Evolutionary conservation across 2,113 vertebrate species (phyloP).

Genomic region (Pyxicephalus adspersus): DNA sequence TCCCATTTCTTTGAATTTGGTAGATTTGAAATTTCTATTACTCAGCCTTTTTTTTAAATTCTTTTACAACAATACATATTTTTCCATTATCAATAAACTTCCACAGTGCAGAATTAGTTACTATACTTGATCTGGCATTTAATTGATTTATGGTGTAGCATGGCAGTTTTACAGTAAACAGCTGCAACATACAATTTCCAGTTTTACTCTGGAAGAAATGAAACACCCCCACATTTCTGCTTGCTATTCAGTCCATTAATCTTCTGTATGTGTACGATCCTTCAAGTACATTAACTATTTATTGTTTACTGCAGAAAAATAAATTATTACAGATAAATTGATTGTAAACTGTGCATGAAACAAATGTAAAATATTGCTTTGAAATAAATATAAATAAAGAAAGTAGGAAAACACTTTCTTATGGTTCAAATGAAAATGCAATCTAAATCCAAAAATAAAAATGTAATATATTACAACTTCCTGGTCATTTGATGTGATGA

Average conservation of each 20-base stretch:
- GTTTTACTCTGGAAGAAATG: constrained; percentile 19
- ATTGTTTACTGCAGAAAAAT: not conserved
- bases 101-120: constrained; percentile 5
- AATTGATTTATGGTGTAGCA: constrained; percentile 21
- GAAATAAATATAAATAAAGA: not conserved
- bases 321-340: not conserved
- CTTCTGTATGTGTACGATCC: constrained; percentile 14
- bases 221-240: constrained; percentile 24
- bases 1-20: too few species aligned
- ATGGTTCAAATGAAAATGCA: too few species aligned
- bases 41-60: too few species aligned
- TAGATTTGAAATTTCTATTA: too few species aligned
- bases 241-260: constrained; percentile 22
- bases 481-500: too few species aligned
- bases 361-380: too few species aligned
- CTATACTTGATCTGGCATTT: not conserved
- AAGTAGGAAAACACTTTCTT: too few species aligned
- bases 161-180: constrained; percentile 29
- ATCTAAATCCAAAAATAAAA: too few species aligned
- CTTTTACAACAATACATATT: too few species aligned
- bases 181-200: constrained; percentile 17
- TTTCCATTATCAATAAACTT: not conserved
- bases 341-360: too few species aligned
- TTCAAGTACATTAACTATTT: constrained; percentile 33
- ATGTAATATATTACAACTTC: too few species aligned